Base-by-base conservation (phyloP, 1,140 invertebrate species). In the Dendrolimus punctatus region DNA sequence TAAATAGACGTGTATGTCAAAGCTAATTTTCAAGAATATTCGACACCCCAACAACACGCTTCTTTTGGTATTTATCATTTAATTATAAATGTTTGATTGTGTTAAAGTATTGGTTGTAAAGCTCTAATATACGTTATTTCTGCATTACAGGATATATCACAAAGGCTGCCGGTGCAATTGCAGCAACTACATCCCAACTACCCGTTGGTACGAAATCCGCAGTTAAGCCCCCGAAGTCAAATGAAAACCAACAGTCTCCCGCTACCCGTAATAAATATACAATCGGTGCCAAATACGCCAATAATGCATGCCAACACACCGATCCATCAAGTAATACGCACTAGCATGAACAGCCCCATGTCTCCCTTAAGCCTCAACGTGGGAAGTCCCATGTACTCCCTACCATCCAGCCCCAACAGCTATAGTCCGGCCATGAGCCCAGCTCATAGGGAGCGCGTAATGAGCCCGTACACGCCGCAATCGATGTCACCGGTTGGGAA, bases 401-500 rank as follows among this genome's bases (percentile, higher is more conserved):
- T 82, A 7, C 80, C 79, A 5, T 61, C 74, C 8, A 83, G 81
- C 51, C 80, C 79, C 0, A 82, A 80, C 37, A 71, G 60, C 46
- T 79, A 76, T 53, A 81, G 76, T 40, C 78, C 81, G 1, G 68
- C 67, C 1, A 71, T 82, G 57, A 81, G 78, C 40, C 82, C 82
- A 6, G 72, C 62, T 5, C 76, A 74, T 39, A 74, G 67, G 41
- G 77, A 84, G n/a, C 68, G 71, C 10, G 55, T 80, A 4, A 55
- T 80, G 40, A 85, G 81, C 45, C 79, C 81, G 0, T 83, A 83
- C 8, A 82, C 79, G 0, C 73, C 80, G 1, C 79, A 79, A 58
- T 83, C 80, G 0, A 42, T 85, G 4, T 85, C 82, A 0, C 80
- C 82, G 1, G 69, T 75, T 0, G 68, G 77, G 39, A 79, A 68